A percentile compares a stretch with the other conserved stretches of the same genome.
Evolutionary conservation across 1,140 invertebrate genomes (phyloP).

Genomic region (Drosophila subobscura): DNA sequence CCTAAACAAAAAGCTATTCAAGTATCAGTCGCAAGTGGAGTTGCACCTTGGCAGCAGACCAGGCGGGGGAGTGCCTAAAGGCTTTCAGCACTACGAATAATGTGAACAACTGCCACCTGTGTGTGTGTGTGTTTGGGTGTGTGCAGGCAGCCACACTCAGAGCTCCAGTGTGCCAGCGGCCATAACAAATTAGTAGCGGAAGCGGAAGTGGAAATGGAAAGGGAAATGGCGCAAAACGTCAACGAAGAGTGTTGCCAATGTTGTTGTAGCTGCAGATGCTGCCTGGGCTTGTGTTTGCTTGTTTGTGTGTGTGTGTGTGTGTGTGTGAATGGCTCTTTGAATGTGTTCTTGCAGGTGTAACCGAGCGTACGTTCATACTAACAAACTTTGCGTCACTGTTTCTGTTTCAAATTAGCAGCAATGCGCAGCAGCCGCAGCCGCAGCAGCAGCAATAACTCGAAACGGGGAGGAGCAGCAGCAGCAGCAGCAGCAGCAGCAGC

Average conservation of each 20-base stretch:
- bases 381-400: constrained; percentile 27
- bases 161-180: constrained; percentile 18
- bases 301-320: constrained; percentile 14
- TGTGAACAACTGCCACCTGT: constrained; percentile 45
- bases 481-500: constrained; percentile 9
- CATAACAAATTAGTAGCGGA: constrained; percentile 71
- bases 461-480: background rate
- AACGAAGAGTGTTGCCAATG: constrained; percentile 51
- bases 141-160: background rate
- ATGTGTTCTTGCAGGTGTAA: background rate
- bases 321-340: background rate
- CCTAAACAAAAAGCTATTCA: too few relatives aligned
- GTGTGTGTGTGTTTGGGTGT: background rate
- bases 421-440: constrained; percentile 26
- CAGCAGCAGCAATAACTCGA: constrained; percentile 18
- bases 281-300: constrained; percentile 4
- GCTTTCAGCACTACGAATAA: constrained; percentile 17
- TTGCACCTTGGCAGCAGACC: too few relatives aligned
- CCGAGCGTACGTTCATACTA: constrained; percentile 8
- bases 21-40: too few relatives aligned
- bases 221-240: constrained; percentile 68
- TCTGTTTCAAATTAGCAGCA: constrained; percentile 55
- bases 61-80: constrained; percentile 1
- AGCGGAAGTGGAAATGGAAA: constrained; percentile 50
- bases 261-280: constrained; percentile 35